Conservation (phyloP, 2,113 vertebrate genomes). For the Alectura lathami region DNA sequence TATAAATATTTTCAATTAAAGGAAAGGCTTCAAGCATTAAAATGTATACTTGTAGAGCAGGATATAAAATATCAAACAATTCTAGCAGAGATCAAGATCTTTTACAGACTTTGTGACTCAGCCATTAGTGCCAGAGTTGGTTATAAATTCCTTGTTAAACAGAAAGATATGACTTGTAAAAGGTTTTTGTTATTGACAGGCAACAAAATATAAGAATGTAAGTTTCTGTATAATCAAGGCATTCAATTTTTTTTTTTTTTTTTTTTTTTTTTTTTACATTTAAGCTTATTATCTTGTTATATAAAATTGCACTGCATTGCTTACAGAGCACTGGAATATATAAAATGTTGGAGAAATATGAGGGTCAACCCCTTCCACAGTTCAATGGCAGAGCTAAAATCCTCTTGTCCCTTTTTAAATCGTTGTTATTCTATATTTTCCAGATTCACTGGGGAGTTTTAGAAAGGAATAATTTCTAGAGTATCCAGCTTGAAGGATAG, state of each 20-base stretch:
- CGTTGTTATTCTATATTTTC: not conserved
- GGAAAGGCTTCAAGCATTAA: not conserved
- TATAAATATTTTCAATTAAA: slow-evolving; percentile 8
- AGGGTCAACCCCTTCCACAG: not conserved
- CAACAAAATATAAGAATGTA: not conserved
- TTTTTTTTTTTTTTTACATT: not conserved
- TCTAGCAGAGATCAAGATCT: not conserved
- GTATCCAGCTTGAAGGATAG: not conserved
- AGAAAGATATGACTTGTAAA: not conserved
- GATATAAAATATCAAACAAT: not conserved
- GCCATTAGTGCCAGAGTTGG: not conserved
- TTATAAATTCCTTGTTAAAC: not conserved
- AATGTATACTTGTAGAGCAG: not conserved
- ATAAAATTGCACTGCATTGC: not conserved
- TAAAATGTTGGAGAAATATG: not conserved
- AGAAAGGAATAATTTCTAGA: not conserved
- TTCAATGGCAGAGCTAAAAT: not conserved
- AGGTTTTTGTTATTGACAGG: not conserved
- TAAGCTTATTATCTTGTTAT: not conserved
- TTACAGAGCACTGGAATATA: not conserved
- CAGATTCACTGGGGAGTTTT: not conserved
- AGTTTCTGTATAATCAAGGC: not conserved
- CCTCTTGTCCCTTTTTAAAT: not conserved
- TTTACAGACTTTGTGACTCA: not conserved
- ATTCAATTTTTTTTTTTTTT: too few species aligned